These are phyloP conservation scores for Catocala nupta DNA, from an alignment of 2,888 invertebrate genomes.

Conservation along the genomic window DNA sequence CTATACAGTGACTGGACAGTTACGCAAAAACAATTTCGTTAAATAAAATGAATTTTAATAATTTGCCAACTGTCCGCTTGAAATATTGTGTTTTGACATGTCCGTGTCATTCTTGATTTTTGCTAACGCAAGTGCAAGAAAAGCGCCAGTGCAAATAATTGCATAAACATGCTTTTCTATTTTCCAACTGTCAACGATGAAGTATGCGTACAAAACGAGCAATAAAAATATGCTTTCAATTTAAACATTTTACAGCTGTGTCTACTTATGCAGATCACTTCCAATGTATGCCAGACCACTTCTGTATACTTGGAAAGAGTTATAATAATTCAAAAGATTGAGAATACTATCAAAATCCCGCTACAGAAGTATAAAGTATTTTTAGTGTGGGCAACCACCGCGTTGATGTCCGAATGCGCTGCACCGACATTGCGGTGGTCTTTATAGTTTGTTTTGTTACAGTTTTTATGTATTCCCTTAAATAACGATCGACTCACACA, in stretches of 20 bases:
- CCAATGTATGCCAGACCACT: neutral
- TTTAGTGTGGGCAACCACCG: slow-evolving; percentile 73
- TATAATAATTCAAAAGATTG: slow-evolving; percentile 21
- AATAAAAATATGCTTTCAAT: neutral
- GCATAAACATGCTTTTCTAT: neutral
- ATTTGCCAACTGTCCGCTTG: neutral
- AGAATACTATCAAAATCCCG: slow-evolving; percentile 34
- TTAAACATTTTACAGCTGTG: neutral
- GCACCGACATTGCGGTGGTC: slow-evolving; percentile 80
- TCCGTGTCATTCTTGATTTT: neutral
- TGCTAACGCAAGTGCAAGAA: neutral
- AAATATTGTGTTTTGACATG: neutral
- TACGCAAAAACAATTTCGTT: slow-evolving; percentile 20
- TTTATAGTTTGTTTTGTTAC: slow-evolving; percentile 74
- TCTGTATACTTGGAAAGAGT: slow-evolving; percentile 24
- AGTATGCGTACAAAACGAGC: neutral
- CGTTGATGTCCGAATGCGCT: slow-evolving; percentile 64
- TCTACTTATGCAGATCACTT: slow-evolving; percentile 1
- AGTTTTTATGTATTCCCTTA: slow-evolving; percentile 76
- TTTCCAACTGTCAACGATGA: neutral
- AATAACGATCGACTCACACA: slow-evolving; percentile 74
- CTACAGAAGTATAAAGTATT: slow-evolving; percentile 59
- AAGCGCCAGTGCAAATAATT: neutral
- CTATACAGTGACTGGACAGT: slow-evolving; percentile 2
- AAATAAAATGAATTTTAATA: neutral